A percentile compares a stretch with the other conserved stretches of the same genome.
Conservation (phyloP, 2,797 vertebrate species). For the Scyliorhinus canicula region DNA sequence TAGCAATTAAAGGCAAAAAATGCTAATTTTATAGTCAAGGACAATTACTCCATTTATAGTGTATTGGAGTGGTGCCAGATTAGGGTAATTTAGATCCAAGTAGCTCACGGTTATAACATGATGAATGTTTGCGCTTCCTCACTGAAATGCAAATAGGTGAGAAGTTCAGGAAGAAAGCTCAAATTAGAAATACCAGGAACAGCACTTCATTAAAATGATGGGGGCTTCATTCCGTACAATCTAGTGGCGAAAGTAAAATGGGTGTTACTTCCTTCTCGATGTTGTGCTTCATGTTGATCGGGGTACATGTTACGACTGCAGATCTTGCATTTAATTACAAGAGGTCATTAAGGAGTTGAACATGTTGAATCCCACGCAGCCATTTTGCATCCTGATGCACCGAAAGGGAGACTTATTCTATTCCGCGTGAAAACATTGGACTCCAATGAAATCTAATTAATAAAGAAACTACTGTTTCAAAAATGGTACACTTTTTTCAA, state of each 20-base stretch:
- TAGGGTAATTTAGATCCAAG: constrained; percentile 96
- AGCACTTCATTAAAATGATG: constrained; percentile 62
- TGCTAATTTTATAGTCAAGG: constrained; percentile 99
- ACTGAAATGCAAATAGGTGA: constrained; percentile 68
- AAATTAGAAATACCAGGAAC: constrained; percentile 57
- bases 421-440: neutral
- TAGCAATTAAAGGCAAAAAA: constrained; percentile 99
- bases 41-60: constrained; percentile 99
- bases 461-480: neutral
- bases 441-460: constrained; percentile 14
- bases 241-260: neutral
- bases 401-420: neutral
- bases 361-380: neutral
- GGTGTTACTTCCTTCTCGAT: neutral
- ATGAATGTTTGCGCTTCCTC: constrained; percentile 85
- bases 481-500: neutral
- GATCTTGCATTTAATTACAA: constrained; percentile 19
- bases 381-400: neutral
- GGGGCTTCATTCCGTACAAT: neutral
- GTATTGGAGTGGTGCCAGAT: constrained; percentile 96
- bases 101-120: constrained; percentile 98
- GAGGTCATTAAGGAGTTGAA: constrained; percentile 13
- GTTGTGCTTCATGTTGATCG: constrained; percentile 14
- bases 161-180: constrained; percentile 58
- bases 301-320: neutral